Evolutionary conservation across 2,888 invertebrate genomes (phyloP), one percentile per base, ranked within the genome.

Genomic region (Ophion slaviceki): DNA sequence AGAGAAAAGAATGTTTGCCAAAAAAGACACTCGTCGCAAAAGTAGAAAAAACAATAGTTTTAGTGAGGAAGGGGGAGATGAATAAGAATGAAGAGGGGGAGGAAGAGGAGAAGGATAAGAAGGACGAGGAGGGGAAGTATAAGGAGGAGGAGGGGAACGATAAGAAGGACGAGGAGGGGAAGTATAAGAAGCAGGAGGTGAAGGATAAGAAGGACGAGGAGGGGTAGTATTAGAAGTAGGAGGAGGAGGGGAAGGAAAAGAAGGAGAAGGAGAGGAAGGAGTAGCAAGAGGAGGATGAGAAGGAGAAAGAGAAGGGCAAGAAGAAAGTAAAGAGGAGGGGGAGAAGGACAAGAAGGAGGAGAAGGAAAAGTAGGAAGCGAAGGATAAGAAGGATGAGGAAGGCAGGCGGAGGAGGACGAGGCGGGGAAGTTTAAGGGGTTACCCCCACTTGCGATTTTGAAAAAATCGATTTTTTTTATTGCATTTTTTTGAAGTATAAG

Each of bases 11-110:
- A 59, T 14, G 24, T 28, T 17, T 28, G 17, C 17, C 17, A 3
- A 28, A 70, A 72, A 40, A 59, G 20, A 71, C 66, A 66, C 36
- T 36, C 14, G 66, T n/a, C 36, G 7, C 17, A 45, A 75, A 72
- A 40, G 11, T 4, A 32, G 36, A 75, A 75, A 47, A 28, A n/a
- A 62, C 24, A 64, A 40, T 8, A 40, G 40, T 8, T 24, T 45
- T 2, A 17, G 40, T 62, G 24, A 47, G 59, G 62, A 70, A 36
- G 59, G 64, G 45, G 36, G 32, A 40, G 62, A 7, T 0, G 36
- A 7, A 24, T 24, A 24, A 24, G 24, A 24, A 24, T 24, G 6
- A 45, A 47, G 24, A 24, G 24, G 24, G 4, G 32, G 32, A 32
- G 32, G 32, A 32, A 0, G 32, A 32, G 32, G 32, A 28, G 47